Base-by-base conservation (phyloP, 2,888 invertebrate genomes). In the Andrena chrysosceles region DNA sequence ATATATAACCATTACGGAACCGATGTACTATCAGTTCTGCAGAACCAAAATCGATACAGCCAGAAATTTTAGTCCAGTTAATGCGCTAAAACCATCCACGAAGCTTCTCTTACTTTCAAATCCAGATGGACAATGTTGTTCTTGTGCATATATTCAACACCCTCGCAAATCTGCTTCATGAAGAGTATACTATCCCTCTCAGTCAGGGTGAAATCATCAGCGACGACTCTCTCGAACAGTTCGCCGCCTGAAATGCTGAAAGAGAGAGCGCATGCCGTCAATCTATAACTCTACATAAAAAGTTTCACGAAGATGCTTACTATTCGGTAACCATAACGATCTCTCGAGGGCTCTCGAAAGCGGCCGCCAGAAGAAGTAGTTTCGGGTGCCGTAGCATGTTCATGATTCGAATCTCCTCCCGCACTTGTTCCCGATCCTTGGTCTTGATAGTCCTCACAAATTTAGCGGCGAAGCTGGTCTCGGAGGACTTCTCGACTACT, bases 181-280 rank as follows among this genome's bases (percentile, higher is more conserved):
- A 99, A 99, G 80, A 97, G 95, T 78, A 98, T 96, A 90, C 97
- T 96, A 93, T 96, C 95, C 2, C 91, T 91, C 94, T 99, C 99
- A 0, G 99, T 98, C 74, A 98, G 95, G 13, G 98, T 97, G 93
- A 98, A 98, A 91, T 98, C 98, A 90, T 98, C 99, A 13, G 98
- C 98, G 0, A 98, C 97, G 1, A 99, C 98, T 72, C 99, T 95
- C 92, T 99, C 98, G 93, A 99, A 99, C 49, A 99, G 95, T 93
- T 99, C 99, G 0, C 99, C 99, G 1, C 99, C 99, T 82, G 97
- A 97, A 86, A 99, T 97, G 91, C 98, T 99, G 93, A 59, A 94
- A 94, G 71, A 6, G 10, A 4, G 0, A n/a, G 13, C 23, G 13
- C 0, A 20, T 10, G 0, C 6, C 2, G 29, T 10, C 0, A 64